phyloP scores from a whole-genome alignment of 2,797 vertebrate genomes.

The Arremon aurantiirostris region DNA sequence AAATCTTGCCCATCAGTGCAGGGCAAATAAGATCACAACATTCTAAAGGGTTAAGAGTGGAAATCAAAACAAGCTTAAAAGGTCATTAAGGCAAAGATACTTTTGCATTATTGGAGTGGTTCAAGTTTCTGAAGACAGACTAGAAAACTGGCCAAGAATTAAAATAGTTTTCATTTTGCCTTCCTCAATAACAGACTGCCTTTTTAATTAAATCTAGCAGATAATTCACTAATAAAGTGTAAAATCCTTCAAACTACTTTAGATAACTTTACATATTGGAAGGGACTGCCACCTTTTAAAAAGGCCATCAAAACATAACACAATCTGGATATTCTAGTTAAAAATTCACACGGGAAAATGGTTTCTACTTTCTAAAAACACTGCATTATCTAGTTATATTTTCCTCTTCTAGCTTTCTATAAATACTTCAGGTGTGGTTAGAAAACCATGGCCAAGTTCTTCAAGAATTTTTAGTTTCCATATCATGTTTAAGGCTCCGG shows the following conservation, averaged over 20 bases:
- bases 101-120: not conserved
- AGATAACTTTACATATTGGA: not conserved
- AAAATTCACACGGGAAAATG: not conserved
- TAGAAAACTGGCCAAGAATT: not conserved
- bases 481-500: slow-evolving; percentile 27
- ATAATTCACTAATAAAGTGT: not conserved
- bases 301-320: not conserved
- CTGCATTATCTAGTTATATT: not conserved
- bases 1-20: not conserved
- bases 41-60: not conserved
- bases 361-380: slow-evolving; percentile 42
- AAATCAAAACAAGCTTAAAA: not conserved
- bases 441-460: slow-evolving; percentile 28
- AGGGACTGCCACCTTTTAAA: not conserved
- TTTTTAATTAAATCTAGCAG: not conserved
- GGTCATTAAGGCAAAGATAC: not conserved
- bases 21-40: not conserved
- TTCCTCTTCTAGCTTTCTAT: slow-evolving; percentile 22
- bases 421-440: slow-evolving; percentile 40
- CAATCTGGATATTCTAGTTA: not conserved
- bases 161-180: not conserved
- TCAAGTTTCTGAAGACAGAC: not conserved
- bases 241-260: not conserved
- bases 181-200: not conserved
- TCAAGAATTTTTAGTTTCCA: slow-evolving; percentile 45